Conservation (phyloP, 2,888 invertebrate species). For the Smittia aterrima region DNA sequence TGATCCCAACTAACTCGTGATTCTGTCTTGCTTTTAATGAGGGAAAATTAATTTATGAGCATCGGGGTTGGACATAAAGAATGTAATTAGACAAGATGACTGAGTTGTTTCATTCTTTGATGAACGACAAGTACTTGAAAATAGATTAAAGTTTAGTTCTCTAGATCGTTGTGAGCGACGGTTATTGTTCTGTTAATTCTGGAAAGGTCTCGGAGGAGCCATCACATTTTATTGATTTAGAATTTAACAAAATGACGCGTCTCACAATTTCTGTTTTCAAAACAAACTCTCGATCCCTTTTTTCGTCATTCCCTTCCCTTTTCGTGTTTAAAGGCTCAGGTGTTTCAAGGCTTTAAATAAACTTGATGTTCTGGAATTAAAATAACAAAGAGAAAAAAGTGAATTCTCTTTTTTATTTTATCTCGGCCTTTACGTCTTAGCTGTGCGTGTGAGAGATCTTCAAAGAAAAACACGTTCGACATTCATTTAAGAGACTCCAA, state of each 20-base stretch:
- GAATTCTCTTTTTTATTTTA: too few relatives aligned
- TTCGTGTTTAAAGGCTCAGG: conserved; percentile 13
- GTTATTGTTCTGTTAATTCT: too few relatives aligned
- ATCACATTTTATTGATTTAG: too few relatives aligned
- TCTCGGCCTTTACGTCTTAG: too few relatives aligned
- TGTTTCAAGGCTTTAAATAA: not conserved
- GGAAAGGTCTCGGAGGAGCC: too few relatives aligned
- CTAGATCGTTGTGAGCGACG: too few relatives aligned
- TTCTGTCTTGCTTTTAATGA: conserved; percentile 5
- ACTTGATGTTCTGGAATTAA: not conserved
- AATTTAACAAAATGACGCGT: too few relatives aligned
- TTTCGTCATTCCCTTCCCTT: not conserved
- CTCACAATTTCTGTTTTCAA: not conserved
- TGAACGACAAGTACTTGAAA: not conserved
- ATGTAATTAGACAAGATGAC: conserved; percentile 10
- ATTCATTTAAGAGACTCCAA: not conserved
- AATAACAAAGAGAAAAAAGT: too few relatives aligned
- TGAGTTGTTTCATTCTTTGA: not conserved
- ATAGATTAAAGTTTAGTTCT: too few relatives aligned
- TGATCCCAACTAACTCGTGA: conserved; percentile 18
- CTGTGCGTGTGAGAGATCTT: too few relatives aligned
- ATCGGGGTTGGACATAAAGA: conserved; percentile 20
- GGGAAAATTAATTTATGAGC: not conserved
- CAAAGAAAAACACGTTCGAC: not conserved
- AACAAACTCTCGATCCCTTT: conserved; percentile 2